A percentile compares a stretch with the other conserved stretches of the same genome.
These are phyloP conservation scores for Argyrosomus japonicus DNA, from an alignment of 2,113 vertebrate species.

Conservation along the genomic window DNA sequence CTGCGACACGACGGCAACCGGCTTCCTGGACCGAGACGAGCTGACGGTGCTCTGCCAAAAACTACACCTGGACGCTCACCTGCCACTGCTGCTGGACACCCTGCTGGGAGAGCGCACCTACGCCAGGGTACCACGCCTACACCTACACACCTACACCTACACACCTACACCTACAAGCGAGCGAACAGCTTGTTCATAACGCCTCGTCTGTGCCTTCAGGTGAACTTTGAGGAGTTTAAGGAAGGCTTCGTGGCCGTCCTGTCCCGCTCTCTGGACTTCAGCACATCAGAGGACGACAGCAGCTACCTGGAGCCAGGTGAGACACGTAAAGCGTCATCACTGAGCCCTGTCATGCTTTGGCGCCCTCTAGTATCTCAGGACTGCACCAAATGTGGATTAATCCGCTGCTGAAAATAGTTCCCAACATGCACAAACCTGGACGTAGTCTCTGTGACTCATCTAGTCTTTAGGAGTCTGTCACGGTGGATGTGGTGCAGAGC, in stretches of 20 bases:
- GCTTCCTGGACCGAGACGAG: constrained; percentile 88
- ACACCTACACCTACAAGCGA: too few relatives aligned
- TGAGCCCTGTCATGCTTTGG: too few relatives aligned
- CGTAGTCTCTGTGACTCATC: too few relatives aligned
- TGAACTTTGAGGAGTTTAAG: constrained; percentile 92
- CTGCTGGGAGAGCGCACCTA: constrained; percentile 77
- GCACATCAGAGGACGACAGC: constrained; percentile 86
- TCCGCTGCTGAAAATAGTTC: too few relatives aligned
- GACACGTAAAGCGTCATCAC: background rate
- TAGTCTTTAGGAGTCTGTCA: too few relatives aligned
- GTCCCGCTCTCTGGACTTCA: constrained; percentile 83
- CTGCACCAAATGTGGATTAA: too few relatives aligned
- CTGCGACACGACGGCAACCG: constrained; percentile 88
- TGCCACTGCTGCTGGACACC: constrained; percentile 83
- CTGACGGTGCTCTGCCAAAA: constrained; percentile 87
- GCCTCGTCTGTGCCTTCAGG: constrained; percentile 72
- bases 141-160: background rate
- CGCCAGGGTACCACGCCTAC: constrained; percentile 23
- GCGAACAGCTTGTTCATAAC: too few relatives aligned
- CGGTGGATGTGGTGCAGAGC: too few relatives aligned
- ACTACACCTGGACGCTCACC: constrained; percentile 87
- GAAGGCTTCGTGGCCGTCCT: constrained; percentile 88
- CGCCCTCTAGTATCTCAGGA: too few relatives aligned
- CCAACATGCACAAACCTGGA: too few relatives aligned
- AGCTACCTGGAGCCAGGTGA: constrained; percentile 89